phyloP scores from a whole-genome alignment of 2,113 vertebrate genomes.

The Enhydra lutris region DNA sequence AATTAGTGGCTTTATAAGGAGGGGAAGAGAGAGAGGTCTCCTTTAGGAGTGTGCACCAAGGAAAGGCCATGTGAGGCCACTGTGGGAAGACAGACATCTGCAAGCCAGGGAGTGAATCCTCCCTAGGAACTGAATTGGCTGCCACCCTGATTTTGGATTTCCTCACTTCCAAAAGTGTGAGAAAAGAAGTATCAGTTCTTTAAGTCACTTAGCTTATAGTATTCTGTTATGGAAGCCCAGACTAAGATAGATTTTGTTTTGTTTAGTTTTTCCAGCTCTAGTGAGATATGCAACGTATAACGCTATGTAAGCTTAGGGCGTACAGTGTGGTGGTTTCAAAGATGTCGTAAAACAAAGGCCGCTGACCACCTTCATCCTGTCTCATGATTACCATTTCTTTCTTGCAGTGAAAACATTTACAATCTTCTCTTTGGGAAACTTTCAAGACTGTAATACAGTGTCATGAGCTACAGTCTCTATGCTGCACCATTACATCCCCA shows the following conservation, averaged over 20 bases:
- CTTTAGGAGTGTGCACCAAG: not conserved
- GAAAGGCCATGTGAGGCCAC: not conserved
- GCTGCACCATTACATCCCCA: not conserved
- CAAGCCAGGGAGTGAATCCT: not conserved
- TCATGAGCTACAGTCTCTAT: not conserved
- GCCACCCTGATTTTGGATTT: not conserved
- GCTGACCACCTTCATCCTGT: not conserved
- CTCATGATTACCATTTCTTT: not conserved
- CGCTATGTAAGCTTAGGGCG: not conserved
- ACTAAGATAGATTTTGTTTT: not conserved
- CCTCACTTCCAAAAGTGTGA: not conserved
- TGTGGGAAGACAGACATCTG: not conserved
- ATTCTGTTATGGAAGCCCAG: not conserved
- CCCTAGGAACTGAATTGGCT: not conserved
- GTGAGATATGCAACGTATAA: not conserved
- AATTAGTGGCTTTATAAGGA: not conserved
- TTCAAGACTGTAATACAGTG: not conserved
- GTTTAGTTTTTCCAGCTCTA: not conserved
- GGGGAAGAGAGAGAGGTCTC: not conserved
- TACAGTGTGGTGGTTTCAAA: not conserved
- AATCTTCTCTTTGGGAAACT: not conserved
- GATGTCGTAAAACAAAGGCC: not conserved
- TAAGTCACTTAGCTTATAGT: not conserved
- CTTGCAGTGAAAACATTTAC: not conserved
- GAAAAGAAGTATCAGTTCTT: not conserved